These are phyloP conservation scores for Megaleporinus macrocephalus DNA, from an alignment of 2,113 vertebrate species.

Conservation along the genomic window DNA sequence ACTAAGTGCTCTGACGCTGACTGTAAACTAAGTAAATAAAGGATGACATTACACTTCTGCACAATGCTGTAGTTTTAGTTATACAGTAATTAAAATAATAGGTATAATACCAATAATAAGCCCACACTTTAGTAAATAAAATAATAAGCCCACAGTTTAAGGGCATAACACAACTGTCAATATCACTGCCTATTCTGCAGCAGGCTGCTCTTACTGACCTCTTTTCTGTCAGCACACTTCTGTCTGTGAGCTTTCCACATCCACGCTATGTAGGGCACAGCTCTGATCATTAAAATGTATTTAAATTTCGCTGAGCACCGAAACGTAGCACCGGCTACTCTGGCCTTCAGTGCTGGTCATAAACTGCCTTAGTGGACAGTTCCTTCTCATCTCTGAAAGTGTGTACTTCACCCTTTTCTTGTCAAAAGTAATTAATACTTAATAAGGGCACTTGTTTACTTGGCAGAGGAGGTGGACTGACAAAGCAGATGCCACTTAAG, in stretches of 20 bases:
- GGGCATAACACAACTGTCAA: background rate
- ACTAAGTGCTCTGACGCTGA: no score
- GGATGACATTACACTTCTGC: no score
- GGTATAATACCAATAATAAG: no score
- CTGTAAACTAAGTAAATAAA: no score
- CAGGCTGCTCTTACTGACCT: background rate
- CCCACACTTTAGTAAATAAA: no score
- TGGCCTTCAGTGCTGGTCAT: background rate
- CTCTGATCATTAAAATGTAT: background rate
- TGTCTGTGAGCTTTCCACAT: background rate
- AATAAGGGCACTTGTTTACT: conserved; percentile 52
- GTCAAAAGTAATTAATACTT: conserved; percentile 49
- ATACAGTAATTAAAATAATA: no score
- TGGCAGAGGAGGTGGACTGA: conserved; percentile 40
- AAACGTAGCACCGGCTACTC: conserved; percentile 26
- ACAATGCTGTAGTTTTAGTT: no score
- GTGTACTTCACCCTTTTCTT: conserved; percentile 36
- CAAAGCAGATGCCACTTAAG: conserved; percentile 53
- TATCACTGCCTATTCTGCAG: background rate
- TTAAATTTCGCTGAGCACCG: conserved; percentile 44
- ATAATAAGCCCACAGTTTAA: no score
- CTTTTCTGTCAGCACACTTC: conserved; percentile 11
- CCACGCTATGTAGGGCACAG: conserved; percentile 8
- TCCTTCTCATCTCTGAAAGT: conserved; percentile 26
- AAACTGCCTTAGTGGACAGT: conserved; percentile 14